Conservation (phyloP, 2,888 invertebrate species). For the Amphipyra tragopoginis region DNA sequence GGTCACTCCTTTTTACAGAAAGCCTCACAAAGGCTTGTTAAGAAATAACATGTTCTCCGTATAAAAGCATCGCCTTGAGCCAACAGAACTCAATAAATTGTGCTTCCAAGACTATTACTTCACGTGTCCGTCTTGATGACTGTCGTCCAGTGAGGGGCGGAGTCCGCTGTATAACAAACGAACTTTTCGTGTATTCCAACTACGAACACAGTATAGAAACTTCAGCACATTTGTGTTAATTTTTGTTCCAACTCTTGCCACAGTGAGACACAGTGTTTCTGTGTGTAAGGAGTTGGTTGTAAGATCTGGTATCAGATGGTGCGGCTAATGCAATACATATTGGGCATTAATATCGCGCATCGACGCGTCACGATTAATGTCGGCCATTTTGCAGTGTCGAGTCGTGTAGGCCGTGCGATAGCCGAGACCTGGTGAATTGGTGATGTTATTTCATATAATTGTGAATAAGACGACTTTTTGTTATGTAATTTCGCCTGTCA, state of each 20-base stretch:
- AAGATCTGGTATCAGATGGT: slow-evolving; percentile 45
- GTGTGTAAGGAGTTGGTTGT: neutral
- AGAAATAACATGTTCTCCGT: slow-evolving; percentile 19
- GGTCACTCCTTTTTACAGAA: neutral
- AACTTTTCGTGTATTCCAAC: slow-evolving; percentile 24
- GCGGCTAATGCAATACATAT: slow-evolving; percentile 57
- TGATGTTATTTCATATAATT: slow-evolving; percentile 5
- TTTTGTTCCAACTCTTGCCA: neutral
- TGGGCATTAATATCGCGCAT: slow-evolving; percentile 55
- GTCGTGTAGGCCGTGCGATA: neutral
- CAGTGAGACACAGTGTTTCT: slow-evolving; percentile 26
- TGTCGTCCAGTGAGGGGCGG: slow-evolving; percentile 50
- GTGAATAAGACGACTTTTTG: neutral
- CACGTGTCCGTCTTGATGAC: slow-evolving; percentile 36
- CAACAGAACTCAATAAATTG: slow-evolving; percentile 29
- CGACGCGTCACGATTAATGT: slow-evolving; percentile 49
- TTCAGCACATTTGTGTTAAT: neutral
- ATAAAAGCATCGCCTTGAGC: slow-evolving; percentile 24
- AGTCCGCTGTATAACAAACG: slow-evolving; percentile 34
- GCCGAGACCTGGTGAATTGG: neutral
- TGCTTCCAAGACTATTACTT: slow-evolving; percentile 43
- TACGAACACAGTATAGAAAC: slow-evolving; percentile 23
- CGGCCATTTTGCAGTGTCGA: slow-evolving; percentile 50
- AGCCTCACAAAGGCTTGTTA: slow-evolving; percentile 12
- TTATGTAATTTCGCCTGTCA: slow-evolving; percentile 2